Evolutionary conservation across 2,113 vertebrate genomes (phyloP), one percentile per base, ranked within the genome.

Genomic region (Macrotis lagotis): DNA sequence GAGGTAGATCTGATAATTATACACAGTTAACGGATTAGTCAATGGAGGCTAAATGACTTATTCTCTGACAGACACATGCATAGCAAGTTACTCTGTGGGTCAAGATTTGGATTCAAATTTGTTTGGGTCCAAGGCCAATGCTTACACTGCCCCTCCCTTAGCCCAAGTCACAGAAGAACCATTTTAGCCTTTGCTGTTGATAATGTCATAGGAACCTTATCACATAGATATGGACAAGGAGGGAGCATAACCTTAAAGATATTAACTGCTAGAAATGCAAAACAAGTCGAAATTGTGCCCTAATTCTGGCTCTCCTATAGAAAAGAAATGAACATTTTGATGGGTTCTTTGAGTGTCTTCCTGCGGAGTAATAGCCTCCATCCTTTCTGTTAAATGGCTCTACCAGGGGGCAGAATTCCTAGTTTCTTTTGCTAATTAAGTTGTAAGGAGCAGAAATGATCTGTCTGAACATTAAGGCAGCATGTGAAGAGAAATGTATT

Each of bases 271-370:
- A 98, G 98, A 98, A 99, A 98, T 98, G 98, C 98, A 99, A 98
- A 98, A 98, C 98, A 99, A 98, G 98, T 98, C 98, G 98, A 99
- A 99, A 98, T 98, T 98, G 98, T 99, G 99, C 11, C 99, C 99
- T 99, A 99, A 99, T 99, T 99, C 98, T 55, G 8, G 28, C 25
- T 98, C 98, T 99, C 98, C 98, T 99, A 99, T 99, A 99, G 98
- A 98, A 99, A 99, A 99, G 98, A 98, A 99, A 99, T 99, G 99
- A 98, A 98, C 99, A 98, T 99, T 99, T 99, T 98, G 99, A 98
- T 99, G 98, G 98, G 99, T 99, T 99, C 99, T 98, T 98, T 99
- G 98, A 97, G 98, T 99, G 99, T 99, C 99, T 98, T 97, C 92
- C 98, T 99, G 99, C 99, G 99, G 99, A 99, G 99, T 98, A 96